Base-by-base conservation (phyloP, 2,797 vertebrate species). In the Amblyopsis hoosieri region DNA sequence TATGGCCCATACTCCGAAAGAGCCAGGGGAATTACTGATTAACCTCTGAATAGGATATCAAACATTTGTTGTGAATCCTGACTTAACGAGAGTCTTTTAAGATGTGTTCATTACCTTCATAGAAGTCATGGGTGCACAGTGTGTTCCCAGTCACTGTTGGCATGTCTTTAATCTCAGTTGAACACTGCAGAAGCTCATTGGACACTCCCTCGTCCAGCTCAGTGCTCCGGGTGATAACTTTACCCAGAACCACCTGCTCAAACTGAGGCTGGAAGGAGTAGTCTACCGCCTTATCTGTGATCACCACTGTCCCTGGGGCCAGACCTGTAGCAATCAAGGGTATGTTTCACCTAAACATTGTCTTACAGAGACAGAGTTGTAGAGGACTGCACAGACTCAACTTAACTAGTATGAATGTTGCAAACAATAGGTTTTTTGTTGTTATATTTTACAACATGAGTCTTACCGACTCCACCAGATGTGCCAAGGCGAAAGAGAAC, bases 81-180 rank as follows among this genome's bases (percentile, higher is more conserved):
- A 37, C 7, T 6, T 37, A 37, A 37, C 5, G 7, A 37, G 33
- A 37, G 33, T 6, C 33, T 37, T 37, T 37, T 9, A 37, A 37
- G 5, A 3, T 37, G 23, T 29, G 23, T 29, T 29, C 23, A 54
- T 42, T 70, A 96, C 95, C 95, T 93, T 98, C 91, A 0, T 96
- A 96, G 85, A 97, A 98, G 82, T 96, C 94, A 0, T 93, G 90
- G 59, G 94, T 95, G 88, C 94, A 95, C 94, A 95, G 90, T 14
- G 93, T 95, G 17, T 94, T 95, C 69, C 94, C 90, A 0, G 93
- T 89, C 65, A 96, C 89, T 0, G 91, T 72, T 5, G 94, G 94
- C 0, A 95, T 51, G 64, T 86, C 79, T 0, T 74, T 57, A 8
- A 93, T 87, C 71, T 95, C 93, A 45, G 83, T 71, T 78, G 95